phyloP scores from a whole-genome alignment of 2,797 vertebrate genomes.

The Typhlichthys eigenmanni region DNA sequence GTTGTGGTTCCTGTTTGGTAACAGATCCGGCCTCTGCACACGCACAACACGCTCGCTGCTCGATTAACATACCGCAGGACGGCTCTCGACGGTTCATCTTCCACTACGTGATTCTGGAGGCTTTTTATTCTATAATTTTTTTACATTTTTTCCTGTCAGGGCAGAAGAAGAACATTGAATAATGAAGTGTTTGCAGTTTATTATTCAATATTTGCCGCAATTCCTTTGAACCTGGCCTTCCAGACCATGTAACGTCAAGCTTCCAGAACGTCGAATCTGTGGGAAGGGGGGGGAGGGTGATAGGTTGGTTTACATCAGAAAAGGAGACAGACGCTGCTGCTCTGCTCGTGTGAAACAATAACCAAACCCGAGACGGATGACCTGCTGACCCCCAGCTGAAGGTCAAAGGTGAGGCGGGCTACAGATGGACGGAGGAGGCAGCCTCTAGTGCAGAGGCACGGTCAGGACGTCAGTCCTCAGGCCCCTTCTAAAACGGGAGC shows the following conservation, averaged over 20 bases:
- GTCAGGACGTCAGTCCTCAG: constrained; percentile 33
- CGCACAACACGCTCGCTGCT: constrained; percentile 29
- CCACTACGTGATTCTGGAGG: constrained; percentile 20
- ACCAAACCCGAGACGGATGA: constrained; percentile 57
- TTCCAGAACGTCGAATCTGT: constrained; percentile 4
- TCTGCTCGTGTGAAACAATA: constrained; percentile 46
- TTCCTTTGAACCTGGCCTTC: constrained; percentile 1
- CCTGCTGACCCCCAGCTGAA: constrained; percentile 46
- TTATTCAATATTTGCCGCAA: background rate
- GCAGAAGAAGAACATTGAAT: constrained; percentile 8
- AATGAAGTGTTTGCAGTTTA: constrained; percentile 24
- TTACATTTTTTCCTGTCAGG: constrained; percentile 26
- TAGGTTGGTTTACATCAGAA: constrained; percentile 6
- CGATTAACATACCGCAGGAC: constrained; percentile 63
- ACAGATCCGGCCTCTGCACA: constrained; percentile 31
- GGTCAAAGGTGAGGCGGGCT: constrained; percentile 63
- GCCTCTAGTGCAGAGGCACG: constrained; percentile 17
- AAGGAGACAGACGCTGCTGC: constrained; percentile 31
- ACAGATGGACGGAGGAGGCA: constrained; percentile 59
- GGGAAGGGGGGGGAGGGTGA: constrained; percentile 1
- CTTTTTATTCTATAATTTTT: constrained; percentile 9
- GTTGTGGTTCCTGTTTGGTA: constrained; percentile 51
- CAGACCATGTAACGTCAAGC: background rate
- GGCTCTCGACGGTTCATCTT: constrained; percentile 49
- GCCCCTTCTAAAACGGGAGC: constrained; percentile 15